Evolutionary conservation across 2,797 vertebrate genomes (phyloP).

Genomic region (Aselliscus stoliczkanus): DNA sequence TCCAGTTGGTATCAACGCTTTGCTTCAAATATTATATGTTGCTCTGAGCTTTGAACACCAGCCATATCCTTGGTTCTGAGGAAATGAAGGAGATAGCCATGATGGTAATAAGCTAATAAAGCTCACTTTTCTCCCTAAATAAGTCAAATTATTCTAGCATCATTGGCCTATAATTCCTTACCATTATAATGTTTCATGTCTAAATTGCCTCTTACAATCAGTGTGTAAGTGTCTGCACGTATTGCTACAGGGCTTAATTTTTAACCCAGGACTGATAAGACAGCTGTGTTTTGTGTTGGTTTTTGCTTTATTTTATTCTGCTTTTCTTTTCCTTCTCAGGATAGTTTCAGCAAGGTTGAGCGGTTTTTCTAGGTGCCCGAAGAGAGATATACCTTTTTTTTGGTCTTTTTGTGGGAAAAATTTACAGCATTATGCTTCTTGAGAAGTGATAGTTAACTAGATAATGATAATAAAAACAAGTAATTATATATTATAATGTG

Average conservation of each 20-base stretch:
- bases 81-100: neutral
- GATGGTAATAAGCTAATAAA: neutral
- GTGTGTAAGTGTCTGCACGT: slow-evolving; percentile 28
- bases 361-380: slow-evolving; percentile 5
- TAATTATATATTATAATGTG: neutral
- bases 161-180: neutral
- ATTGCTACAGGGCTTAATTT: slow-evolving; percentile 43
- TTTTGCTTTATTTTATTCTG: neutral
- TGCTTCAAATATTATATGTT: neutral
- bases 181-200: slow-evolving; percentile 7
- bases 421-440: slow-evolving; percentile 51
- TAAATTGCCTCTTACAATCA: slow-evolving; percentile 51
- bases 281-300: neutral
- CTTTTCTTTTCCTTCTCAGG: slow-evolving; percentile 37
- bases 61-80: neutral
- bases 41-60: neutral
- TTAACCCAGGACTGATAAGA: neutral
- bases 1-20: neutral
- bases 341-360: slow-evolving; percentile 23
- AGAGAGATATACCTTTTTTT: slow-evolving; percentile 47
- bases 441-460: slow-evolving; percentile 39
- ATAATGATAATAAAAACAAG: neutral
- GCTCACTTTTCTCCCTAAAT: neutral
- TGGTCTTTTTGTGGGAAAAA: slow-evolving; percentile 10
- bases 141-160: neutral